phyloP scores from a whole-genome alignment of 2,797 vertebrate species.

The Etheostoma perlongum region DNA sequence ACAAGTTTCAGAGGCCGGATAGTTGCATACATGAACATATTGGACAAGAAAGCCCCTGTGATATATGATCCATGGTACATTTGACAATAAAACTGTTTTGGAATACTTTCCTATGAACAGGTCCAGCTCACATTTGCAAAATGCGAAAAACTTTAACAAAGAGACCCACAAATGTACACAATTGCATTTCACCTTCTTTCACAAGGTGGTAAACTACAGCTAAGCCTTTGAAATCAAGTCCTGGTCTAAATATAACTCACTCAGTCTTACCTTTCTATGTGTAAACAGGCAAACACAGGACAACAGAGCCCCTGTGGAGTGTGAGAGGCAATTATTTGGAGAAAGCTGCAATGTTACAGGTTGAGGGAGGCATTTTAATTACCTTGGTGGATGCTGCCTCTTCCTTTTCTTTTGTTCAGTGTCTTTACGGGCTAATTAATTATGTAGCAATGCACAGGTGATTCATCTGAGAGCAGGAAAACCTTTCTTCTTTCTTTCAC shows the following conservation, averaged over 20 bases:
- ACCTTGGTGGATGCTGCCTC: constrained; percentile 78
- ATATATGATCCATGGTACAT: constrained; percentile 37
- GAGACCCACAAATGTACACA: neutral
- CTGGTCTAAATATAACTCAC: constrained; percentile 76
- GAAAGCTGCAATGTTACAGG: constrained; percentile 75
- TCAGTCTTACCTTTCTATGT: constrained; percentile 70
- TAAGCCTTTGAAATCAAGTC: constrained; percentile 71
- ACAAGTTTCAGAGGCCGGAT: constrained; percentile 64
- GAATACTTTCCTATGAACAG: neutral
- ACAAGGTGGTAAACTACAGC: constrained; percentile 35
- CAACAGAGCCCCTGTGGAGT: constrained; percentile 63
- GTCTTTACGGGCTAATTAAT: constrained; percentile 85
- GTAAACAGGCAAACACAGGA: constrained; percentile 75
- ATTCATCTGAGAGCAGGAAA: constrained; percentile 76
- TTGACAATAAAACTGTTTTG: constrained; percentile 11
- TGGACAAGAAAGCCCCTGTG: constrained; percentile 48
- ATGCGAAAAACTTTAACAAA: constrained; percentile 3
- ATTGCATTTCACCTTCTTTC: constrained; percentile 12
- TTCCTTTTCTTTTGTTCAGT: constrained; percentile 74
- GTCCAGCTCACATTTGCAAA: constrained; percentile 1
- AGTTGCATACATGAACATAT: constrained; percentile 46
- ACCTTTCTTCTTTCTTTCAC: constrained; percentile 66
- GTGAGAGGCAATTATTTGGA: constrained; percentile 82
- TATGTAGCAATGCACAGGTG: constrained; percentile 84
- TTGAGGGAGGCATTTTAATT: constrained; percentile 84